Conservation (phyloP, 2,888 invertebrate species). For the Alloscopus bannaensis region DNA sequence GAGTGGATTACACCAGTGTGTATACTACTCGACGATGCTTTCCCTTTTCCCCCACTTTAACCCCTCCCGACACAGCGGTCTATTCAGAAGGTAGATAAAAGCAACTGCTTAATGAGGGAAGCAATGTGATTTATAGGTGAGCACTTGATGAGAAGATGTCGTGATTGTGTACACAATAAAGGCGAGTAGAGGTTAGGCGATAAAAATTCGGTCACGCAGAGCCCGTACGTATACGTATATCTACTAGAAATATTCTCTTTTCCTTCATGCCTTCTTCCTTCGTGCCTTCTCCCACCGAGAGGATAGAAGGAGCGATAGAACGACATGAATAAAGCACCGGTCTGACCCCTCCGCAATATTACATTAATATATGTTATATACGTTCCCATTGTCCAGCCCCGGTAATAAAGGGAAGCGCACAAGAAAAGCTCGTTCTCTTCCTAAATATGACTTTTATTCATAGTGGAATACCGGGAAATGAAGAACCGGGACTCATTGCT, state of each 20-base stretch:
- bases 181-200: conserved; percentile 66
- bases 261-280: conserved; percentile 24
- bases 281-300: conserved; percentile 1
- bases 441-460: conserved; percentile 57
- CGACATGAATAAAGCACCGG: neutral
- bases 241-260: conserved; percentile 44
- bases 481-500: conserved; percentile 58
- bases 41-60: conserved; percentile 63
- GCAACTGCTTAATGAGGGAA: conserved; percentile 67
- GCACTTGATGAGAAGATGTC: conserved; percentile 72
- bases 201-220: conserved; percentile 72
- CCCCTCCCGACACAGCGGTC: conserved; percentile 61
- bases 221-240: conserved; percentile 41
- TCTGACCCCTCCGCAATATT: conserved; percentile 45
- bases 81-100: conserved; percentile 63
- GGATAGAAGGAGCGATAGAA: conserved; percentile 15
- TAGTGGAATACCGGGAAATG: conserved; percentile 57
- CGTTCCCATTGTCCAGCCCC: conserved; percentile 52
- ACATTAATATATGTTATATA: conserved; percentile 44
- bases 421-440: conserved; percentile 54
- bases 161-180: conserved; percentile 71
- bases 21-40: conserved; percentile 54
- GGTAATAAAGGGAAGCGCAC: conserved; percentile 60
- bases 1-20: conserved; percentile 51
- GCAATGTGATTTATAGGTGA: conserved; percentile 71